Base-by-base conservation (phyloP, 2,797 vertebrate species). In the Toxotes lorentzi region DNA sequence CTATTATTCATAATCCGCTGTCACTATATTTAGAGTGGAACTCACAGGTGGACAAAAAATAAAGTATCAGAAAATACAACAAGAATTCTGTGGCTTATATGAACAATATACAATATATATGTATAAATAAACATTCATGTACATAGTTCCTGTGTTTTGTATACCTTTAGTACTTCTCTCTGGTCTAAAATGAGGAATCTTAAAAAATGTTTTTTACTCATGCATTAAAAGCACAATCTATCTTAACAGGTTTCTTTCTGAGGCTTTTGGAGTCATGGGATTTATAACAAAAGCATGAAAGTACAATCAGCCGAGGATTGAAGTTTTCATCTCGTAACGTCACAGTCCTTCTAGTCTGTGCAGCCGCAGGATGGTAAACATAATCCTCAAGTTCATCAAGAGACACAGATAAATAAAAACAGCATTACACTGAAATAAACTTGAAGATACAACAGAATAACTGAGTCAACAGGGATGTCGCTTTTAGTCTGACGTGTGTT, bases 271-370 rank as follows among this genome's bases (percentile, higher is more conserved):
- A 83, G 34, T 85, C 76, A 77, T 56, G 59, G 76, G 83, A 83
- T 85, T 80, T 83, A 43, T 79, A 75, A 78, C 76, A 82, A 69
- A 88, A 78, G 58, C 76, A 82, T 79, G 56, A 83, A 70, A 76
- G 48, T 69, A 7, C 14, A 32, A 24, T 56, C 68, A 74, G 34
- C 10, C 7, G 66, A 81, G 70, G 69, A 51, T 79, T 79, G 63
- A 40, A 73, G 78, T 32, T 47, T 81, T 82, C 17, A 64, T 79
- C 53, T 74, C 2, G 32, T 66, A 45, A 2, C 16, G 50, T 58
- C 61, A 27, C 21, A 19, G 38, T 11, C 58, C 30, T 62, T 10
- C 3, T 23, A 16, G 56, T 24, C 13, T 66, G 4, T 51, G 65
- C 51, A 0, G 32, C 5, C 14, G 14, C 34, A 12, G 56, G 35